These are phyloP conservation scores for Hirundichthys speculiger DNA, from an alignment of 2,113 vertebrate species.

Conservation along the genomic window DNA sequence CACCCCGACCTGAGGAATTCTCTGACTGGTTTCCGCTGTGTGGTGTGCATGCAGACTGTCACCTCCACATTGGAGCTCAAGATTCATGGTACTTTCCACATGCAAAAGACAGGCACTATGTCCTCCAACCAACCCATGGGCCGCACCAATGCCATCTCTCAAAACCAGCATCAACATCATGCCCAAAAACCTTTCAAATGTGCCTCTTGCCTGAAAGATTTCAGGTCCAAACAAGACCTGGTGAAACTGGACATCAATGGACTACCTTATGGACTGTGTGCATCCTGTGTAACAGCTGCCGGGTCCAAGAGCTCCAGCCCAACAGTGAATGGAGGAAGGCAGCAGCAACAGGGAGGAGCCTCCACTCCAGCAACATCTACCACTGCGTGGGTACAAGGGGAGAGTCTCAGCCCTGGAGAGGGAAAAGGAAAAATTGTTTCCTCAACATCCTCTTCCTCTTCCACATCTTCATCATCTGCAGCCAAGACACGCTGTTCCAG, in stretches of 20 bases:
- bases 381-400: slow-evolving; percentile 82
- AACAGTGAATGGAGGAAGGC: slow-evolving; percentile 86
- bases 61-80: slow-evolving; percentile 98
- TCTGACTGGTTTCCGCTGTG: slow-evolving; percentile 97
- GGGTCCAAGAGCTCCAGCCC: slow-evolving; percentile 94
- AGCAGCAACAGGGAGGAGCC: slow-evolving; percentile 70
- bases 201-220: slow-evolving; percentile 97
- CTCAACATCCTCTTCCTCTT: slow-evolving; percentile 80
- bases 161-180: slow-evolving; percentile 80
- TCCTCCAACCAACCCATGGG: slow-evolving; percentile 84
- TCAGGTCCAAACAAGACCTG: slow-evolving; percentile 94
- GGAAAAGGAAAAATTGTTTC: slow-evolving; percentile 89
- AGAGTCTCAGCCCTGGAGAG: slow-evolving; percentile 88
- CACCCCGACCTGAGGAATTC: slow-evolving; percentile 98
- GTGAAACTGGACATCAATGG: slow-evolving; percentile 98
- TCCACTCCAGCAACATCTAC: slow-evolving; percentile 76
- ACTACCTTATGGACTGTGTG: slow-evolving; percentile 95
- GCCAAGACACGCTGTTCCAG: slow-evolving; percentile 94
- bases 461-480: slow-evolving; percentile 72
- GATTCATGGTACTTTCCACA: slow-evolving; percentile 99
- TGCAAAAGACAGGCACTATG: slow-evolving; percentile 96
- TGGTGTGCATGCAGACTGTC: slow-evolving; percentile 99
- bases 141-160: slow-evolving; percentile 67
- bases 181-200: slow-evolving; percentile 93
- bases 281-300: slow-evolving; percentile 86